Evolutionary conservation across 2,113 vertebrate species (phyloP).

Genomic region (Tamias sibiricus): DNA sequence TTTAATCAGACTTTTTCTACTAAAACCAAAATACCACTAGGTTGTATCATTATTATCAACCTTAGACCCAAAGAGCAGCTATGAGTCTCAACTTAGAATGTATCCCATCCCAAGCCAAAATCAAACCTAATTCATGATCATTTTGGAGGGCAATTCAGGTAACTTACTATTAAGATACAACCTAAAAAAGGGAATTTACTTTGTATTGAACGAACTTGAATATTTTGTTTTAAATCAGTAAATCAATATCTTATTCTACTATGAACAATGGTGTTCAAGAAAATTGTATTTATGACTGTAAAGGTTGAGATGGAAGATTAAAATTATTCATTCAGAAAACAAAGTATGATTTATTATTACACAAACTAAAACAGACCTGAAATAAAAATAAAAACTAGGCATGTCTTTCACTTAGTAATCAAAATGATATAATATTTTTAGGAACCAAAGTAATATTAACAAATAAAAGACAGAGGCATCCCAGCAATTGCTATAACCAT

Average conservation of each 20-base stretch:
- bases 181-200: slow-evolving; percentile 24
- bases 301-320: slow-evolving; percentile 6
- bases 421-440: slow-evolving; percentile 35
- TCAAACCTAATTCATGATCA: neutral
- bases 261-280: neutral
- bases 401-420: neutral
- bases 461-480: slow-evolving; percentile 14
- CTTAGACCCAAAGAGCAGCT: neutral
- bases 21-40: neutral
- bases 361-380: slow-evolving; percentile 30
- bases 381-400: neutral
- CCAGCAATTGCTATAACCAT: neutral
- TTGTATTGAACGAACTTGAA: neutral
- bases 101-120: neutral
- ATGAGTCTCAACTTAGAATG: neutral
- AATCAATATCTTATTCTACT: neutral
- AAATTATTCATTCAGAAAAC: slow-evolving; percentile 34
- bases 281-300: slow-evolving; percentile 20
- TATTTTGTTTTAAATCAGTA: neutral
- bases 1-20: neutral
- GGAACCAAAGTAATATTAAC: neutral
- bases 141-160: neutral
- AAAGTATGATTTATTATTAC: neutral
- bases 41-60: neutral
- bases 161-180: slow-evolving; percentile 21